Percentiles rank a stretch among this genome's conserved stretches.
phyloP scores from a whole-genome alignment of 2,888 invertebrate genomes.

The Limnephilus auricula region DNA sequence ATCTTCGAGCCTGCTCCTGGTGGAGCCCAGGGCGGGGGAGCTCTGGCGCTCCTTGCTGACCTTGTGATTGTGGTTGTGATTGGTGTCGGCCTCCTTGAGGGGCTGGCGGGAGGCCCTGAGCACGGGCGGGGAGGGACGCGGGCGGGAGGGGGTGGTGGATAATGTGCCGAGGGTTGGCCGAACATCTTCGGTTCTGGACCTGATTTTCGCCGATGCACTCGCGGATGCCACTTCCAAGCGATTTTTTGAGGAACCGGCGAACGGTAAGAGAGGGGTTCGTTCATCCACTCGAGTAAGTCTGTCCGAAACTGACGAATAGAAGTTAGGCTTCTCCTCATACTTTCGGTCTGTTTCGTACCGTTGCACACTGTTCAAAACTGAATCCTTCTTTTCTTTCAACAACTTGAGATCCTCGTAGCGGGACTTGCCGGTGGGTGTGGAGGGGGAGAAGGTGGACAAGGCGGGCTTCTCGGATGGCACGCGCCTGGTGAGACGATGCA shows the following conservation, averaged over 20 bases:
- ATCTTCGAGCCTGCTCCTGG: conserved; percentile 85
- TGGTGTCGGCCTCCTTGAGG: conserved; percentile 76
- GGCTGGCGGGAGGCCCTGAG: conserved; percentile 73
- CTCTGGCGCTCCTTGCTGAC: conserved; percentile 68
- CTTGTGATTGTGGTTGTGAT: conserved; percentile 61
- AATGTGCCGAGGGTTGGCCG: conserved; percentile 66
- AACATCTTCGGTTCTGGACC: conserved; percentile 56
- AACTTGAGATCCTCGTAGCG: conserved; percentile 74
- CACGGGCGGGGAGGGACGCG: conserved; percentile 41
- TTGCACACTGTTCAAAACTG: conserved; percentile 72
- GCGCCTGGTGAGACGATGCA: conserved; percentile 88
- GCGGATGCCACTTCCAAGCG: conserved; percentile 67
- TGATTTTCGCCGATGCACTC: conserved; percentile 68
- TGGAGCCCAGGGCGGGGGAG: conserved; percentile 75
- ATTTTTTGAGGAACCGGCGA: conserved; percentile 34
- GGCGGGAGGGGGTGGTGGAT: conserved; percentile 40
- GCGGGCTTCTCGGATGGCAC: conserved; percentile 84
- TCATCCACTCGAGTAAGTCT: conserved; percentile 66
- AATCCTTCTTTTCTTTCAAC: conserved; percentile 71
- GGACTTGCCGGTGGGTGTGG: conserved; percentile 70
- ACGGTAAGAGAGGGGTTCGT: conserved; percentile 54
- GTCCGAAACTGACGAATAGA: conserved; percentile 73
- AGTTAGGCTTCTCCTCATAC: conserved; percentile 64
- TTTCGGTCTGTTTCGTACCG: conserved; percentile 74
- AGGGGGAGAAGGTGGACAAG: conserved; percentile 68